Evolutionary conservation across 2,113 vertebrate species (phyloP), one percentile per base, ranked within the genome.

Genomic region (Mirza zaza): DNA sequence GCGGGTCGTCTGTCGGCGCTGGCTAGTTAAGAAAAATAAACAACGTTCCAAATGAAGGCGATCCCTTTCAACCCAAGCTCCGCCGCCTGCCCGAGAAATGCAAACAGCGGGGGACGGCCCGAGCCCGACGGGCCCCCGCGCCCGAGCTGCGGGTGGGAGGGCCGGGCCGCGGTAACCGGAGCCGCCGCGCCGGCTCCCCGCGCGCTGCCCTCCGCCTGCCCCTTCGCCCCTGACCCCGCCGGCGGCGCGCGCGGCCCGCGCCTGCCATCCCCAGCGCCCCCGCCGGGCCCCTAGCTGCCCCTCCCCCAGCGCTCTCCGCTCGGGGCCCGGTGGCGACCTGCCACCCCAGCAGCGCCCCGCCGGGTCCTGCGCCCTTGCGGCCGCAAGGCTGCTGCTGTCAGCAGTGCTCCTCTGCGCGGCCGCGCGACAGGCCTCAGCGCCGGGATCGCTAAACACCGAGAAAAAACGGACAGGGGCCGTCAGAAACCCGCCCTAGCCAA

Each of bases 11-110:
- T 98, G 98, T 98, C 98, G 98, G 98, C 98, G 97, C 98, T 7
- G 98, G 97, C 97, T 90, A 97, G 98, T 98, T 98, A 98, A 98
- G 98, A 98, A 99, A 98, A 99, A 99, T 98, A 99, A 99, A 99
- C 98, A 99, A 96, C 98, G 98, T 97, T 98, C 98, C 97, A 98
- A 98, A 98, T 98, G 98, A 98, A 98, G 98, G 98, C 98, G 98
- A 98, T 98, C 98, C 98, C 98, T 98, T 98, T 98, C 98, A 98
- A 98, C 96, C 98, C 98, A 88, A 97, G 98, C 97, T 98, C 97
- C 96, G 97, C 98, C 98, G 98, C 97, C 97, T 97, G 98, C 98
- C 98, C 97, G 98, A 98, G 98, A 96, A 98, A 98, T 98, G 98
- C 98, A 98, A 97, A 98, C 98, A 98, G 97, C 95, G 83, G 95